These are phyloP conservation scores for Oncorhynchus kisutch DNA, from an alignment of 2,113 vertebrate genomes.

Conservation along the genomic window DNA sequence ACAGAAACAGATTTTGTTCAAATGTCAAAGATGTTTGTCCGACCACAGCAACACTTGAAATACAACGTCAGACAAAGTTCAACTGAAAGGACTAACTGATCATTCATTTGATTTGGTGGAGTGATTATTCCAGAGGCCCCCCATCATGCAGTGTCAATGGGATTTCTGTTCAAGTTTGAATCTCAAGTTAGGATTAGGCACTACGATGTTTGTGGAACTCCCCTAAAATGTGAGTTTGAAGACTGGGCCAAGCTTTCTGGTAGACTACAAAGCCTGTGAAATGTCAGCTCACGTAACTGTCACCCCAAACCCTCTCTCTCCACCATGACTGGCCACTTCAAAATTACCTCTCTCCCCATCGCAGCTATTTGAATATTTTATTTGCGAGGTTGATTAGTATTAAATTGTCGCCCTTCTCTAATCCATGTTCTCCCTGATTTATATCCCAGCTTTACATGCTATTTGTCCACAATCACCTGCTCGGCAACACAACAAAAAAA, in stretches of 20 bases:
- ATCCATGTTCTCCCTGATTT: conserved; percentile 8
- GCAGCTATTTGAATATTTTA: conserved; percentile 3
- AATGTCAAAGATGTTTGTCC: too few species aligned
- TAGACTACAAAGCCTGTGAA: conserved; percentile 2
- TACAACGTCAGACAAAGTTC: too few species aligned
- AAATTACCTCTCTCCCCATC: neutral
- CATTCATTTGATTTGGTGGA: too few species aligned
- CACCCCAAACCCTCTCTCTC: neutral
- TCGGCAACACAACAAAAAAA: neutral
- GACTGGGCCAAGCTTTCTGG: neutral
- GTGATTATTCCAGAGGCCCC: too few species aligned
- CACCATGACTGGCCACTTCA: neutral
- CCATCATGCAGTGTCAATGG: too few species aligned
- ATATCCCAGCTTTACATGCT: neutral
- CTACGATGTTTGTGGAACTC: neutral
- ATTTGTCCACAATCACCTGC: conserved; percentile 3
- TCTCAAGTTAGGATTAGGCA: too few species aligned
- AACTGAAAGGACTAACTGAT: too few species aligned
- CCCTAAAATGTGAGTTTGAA: neutral
- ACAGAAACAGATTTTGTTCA: too few species aligned
- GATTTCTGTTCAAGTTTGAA: too few species aligned
- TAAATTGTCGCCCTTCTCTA: conserved; percentile 11
- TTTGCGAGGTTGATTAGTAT: conserved; percentile 5
- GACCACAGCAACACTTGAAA: too few species aligned
- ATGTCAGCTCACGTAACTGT: neutral